Conservation (phyloP, 1,140 invertebrate species). For the Diplogasteroides magnus region DNA sequence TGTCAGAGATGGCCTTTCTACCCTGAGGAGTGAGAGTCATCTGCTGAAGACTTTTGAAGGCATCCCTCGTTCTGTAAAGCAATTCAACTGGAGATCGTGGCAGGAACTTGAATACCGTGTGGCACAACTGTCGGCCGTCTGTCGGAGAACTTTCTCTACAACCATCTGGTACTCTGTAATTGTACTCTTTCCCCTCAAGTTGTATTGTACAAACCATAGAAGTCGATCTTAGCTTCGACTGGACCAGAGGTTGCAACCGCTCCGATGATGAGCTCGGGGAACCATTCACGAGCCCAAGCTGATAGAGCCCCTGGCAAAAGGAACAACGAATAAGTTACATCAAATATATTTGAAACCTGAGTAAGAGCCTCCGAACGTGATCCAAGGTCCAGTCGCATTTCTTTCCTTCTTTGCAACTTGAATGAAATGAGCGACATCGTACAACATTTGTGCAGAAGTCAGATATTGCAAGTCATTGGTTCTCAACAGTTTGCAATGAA, state of each 20-base stretch:
- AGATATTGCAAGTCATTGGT: constrained; percentile 73
- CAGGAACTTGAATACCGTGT: no score
- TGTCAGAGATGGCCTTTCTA: not conserved
- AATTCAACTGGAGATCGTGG: no score
- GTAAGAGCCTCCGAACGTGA: constrained; percentile 84
- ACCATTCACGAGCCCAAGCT: constrained; percentile 81
- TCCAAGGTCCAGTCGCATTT: constrained; percentile 67
- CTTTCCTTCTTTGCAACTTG: constrained; percentile 63
- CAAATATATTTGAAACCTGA: no score
- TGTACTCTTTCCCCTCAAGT: no score
- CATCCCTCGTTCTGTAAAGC: no score
- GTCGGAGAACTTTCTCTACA: not conserved
- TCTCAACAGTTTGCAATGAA: no score
- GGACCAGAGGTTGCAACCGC: constrained; percentile 80
- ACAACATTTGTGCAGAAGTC: constrained; percentile 77
- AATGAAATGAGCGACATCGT: constrained; percentile 74
- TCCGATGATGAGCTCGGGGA: constrained; percentile 75
- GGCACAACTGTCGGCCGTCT: not conserved
- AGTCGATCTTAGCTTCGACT: constrained; percentile 74
- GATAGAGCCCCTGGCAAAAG: constrained; percentile 71
- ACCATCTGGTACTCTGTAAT: not conserved
- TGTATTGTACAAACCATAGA: constrained; percentile 57
- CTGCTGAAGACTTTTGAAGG: not conserved
- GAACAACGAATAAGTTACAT: no score
- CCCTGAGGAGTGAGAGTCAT: not conserved